Conservation (phyloP, 1,140 invertebrate genomes). For the Cydia fagiglandana region DNA sequence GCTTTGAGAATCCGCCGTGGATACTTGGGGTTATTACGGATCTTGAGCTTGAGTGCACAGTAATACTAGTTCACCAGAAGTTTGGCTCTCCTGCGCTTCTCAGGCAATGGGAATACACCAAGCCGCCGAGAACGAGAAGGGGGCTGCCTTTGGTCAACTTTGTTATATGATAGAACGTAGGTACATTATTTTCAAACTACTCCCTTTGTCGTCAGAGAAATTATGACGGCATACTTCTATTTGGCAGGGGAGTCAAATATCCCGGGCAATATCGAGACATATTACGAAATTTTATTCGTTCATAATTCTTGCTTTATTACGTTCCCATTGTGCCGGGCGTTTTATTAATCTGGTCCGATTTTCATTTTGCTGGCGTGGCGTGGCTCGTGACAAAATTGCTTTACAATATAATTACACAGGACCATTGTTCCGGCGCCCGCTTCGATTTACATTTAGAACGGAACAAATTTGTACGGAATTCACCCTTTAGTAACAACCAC, state of each 20-base stretch:
- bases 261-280: constrained; percentile 19
- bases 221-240: constrained; percentile 1
- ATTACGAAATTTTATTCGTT: constrained; percentile 36
- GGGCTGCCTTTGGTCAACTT: constrained; percentile 22
- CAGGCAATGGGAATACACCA: neutral
- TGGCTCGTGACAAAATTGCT: constrained; percentile 60
- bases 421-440: constrained; percentile 58
- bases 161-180: constrained; percentile 19
- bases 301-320: constrained; percentile 53
- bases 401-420: constrained; percentile 71
- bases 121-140: neutral
- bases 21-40: too few relatives aligned
- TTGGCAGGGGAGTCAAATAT: neutral
- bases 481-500: constrained; percentile 35
- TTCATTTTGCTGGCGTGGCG: constrained; percentile 49
- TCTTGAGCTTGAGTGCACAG: too few relatives aligned
- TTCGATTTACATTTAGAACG: constrained; percentile 69
- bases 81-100: neutral
- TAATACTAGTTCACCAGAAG: neutral
- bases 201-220: neutral
- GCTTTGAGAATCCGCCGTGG: too few relatives aligned
- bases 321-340: constrained; percentile 40
- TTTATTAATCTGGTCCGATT: constrained; percentile 52
- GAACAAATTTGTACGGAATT: constrained; percentile 51
- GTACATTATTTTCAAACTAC: constrained; percentile 28